These are phyloP conservation scores for Aphidius ervi DNA, from an alignment of 1,140 invertebrate genomes.

Conservation along the genomic window DNA sequence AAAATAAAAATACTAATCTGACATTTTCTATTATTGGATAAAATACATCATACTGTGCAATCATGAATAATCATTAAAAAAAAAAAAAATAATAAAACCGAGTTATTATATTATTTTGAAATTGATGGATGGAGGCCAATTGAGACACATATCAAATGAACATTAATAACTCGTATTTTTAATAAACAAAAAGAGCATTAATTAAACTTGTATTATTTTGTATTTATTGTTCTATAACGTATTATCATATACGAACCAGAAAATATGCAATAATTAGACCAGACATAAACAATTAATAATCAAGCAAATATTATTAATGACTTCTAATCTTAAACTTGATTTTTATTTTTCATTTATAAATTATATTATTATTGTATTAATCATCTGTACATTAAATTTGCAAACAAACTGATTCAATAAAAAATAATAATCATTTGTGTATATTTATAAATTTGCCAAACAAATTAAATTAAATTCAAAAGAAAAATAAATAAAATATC, in stretches of 20 bases:
- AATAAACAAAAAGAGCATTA: too few species aligned
- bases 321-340: constrained; percentile 4
- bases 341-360: neutral
- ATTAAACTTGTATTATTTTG: too few species aligned
- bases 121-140: too few species aligned
- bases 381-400: constrained; percentile 6
- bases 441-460: neutral
- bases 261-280: constrained; percentile 23
- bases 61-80: too few species aligned
- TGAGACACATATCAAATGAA: too few species aligned
- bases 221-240: neutral
- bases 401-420: constrained; percentile 12
- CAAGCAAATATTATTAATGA: constrained; percentile 13
- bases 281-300: constrained; percentile 24
- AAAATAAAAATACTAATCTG: too few species aligned
- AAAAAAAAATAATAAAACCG: too few species aligned
- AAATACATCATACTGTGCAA: too few species aligned
- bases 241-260: constrained; percentile 13
- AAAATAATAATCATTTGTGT: neutral
- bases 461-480: neutral
- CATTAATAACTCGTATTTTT: too few species aligned
- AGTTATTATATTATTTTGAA: too few species aligned
- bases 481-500: neutral
- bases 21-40: too few species aligned
- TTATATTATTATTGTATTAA: constrained; percentile 13